Evolutionary conservation across 2,113 vertebrate genomes (phyloP).

Genomic region (Eclectus roratus): DNA sequence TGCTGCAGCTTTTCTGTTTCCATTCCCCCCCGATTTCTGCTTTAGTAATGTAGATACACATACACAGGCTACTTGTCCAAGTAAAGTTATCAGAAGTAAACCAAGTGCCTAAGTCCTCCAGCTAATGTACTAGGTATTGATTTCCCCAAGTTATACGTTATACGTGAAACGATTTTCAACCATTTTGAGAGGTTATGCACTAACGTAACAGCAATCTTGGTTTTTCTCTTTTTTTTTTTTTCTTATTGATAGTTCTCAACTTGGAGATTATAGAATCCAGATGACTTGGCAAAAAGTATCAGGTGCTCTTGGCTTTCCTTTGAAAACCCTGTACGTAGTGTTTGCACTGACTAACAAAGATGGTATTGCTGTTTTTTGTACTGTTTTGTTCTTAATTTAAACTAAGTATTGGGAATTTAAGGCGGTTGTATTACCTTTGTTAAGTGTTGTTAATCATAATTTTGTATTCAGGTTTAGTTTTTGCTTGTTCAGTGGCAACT

Average conservation of each 20-base stretch:
- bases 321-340: slow-evolving; percentile 79
- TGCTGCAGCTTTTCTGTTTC: slow-evolving; percentile 69
- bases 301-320: slow-evolving; percentile 79
- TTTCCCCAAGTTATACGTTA: slow-evolving; percentile 71
- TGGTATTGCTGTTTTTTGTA: slow-evolving; percentile 74
- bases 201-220: slow-evolving; percentile 53
- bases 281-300: slow-evolving; percentile 80
- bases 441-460: slow-evolving; percentile 74
- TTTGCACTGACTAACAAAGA: slow-evolving; percentile 83
- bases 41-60: slow-evolving; percentile 66
- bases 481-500: slow-evolving; percentile 72
- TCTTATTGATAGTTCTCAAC: slow-evolving; percentile 63
- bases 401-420: slow-evolving; percentile 71
- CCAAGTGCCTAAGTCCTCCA: slow-evolving; percentile 81
- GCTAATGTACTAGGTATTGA: slow-evolving; percentile 73
- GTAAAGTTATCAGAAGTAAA: slow-evolving; percentile 72
- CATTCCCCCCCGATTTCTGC: slow-evolving; percentile 53
- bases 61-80: slow-evolving; percentile 73
- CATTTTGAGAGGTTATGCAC: slow-evolving; percentile 73
- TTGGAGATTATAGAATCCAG: slow-evolving; percentile 73
- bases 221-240: not conserved
- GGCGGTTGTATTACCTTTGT: slow-evolving; percentile 72
- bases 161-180: slow-evolving; percentile 57
- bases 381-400: slow-evolving; percentile 75
- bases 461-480: slow-evolving; percentile 76